Conservation (phyloP, 2,888 invertebrate genomes). For the Drosophila siamana region DNA sequence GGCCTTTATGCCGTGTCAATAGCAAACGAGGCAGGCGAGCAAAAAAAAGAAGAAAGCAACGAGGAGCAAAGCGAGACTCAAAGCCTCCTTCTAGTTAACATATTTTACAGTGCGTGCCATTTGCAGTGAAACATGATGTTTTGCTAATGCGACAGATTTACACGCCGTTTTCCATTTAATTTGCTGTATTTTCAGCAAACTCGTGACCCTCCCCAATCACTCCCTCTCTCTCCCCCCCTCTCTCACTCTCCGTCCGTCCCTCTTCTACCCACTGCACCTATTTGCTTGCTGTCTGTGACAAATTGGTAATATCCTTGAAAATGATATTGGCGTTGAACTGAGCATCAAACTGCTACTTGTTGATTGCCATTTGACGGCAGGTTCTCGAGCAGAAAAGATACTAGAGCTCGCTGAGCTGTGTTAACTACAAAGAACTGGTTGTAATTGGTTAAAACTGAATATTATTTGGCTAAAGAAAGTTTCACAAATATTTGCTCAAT, state of each 20-base stretch:
- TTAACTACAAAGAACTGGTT: not conserved
- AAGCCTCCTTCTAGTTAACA: constrained; percentile 42
- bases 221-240: too few relatives aligned
- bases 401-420: too few relatives aligned
- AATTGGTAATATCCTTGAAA: constrained; percentile 6
- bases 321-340: not conserved
- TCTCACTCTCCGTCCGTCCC: too few relatives aligned
- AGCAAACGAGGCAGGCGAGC: constrained; percentile 17
- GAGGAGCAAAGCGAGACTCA: not conserved
- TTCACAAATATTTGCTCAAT: too few relatives aligned
- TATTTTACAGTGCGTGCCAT: constrained; percentile 81
- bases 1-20: constrained; percentile 27
- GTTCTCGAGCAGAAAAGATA: too few relatives aligned
- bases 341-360: not conserved
- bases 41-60: not conserved
- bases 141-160: constrained; percentile 84
- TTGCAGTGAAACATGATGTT: constrained; percentile 82
- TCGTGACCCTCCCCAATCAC: too few relatives aligned
- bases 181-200: constrained; percentile 40
- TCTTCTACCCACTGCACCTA: not conserved
- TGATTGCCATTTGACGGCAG: not conserved
- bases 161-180: constrained; percentile 61
- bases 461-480: too few relatives aligned
- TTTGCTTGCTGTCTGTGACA: not conserved
- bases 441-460: not conserved